These are phyloP conservation scores for Oegoconia quadripuncta DNA, from an alignment of 2,888 invertebrate species.

Conservation along the genomic window DNA sequence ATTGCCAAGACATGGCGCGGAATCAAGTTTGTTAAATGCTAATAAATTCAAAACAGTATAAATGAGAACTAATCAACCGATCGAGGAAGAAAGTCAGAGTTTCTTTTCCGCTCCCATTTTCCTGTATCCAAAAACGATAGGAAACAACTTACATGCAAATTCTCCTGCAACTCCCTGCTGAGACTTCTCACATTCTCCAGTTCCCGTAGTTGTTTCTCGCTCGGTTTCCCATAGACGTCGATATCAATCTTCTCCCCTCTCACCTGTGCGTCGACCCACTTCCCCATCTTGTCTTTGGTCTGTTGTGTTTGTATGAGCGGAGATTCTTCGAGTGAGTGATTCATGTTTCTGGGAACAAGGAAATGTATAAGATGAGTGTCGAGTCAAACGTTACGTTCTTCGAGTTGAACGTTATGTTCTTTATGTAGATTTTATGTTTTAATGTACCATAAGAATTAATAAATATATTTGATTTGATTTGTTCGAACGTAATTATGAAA, in stretches of 20 bases:
- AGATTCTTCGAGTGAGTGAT: slow-evolving; percentile 34
- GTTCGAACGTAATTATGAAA: no score
- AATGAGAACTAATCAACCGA: no score
- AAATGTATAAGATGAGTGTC: not conserved
- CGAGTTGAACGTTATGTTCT: no score
- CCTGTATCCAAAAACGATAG: not conserved
- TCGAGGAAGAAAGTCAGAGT: not conserved
- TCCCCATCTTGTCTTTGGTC: slow-evolving; percentile 48
- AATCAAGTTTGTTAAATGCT: no score
- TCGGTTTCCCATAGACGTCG: slow-evolving; percentile 62
- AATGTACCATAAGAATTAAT: no score
- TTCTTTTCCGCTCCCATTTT: not conserved
- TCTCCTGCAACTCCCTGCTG: slow-evolving; percentile 64
- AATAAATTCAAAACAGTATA: no score
- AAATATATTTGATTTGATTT: no score
- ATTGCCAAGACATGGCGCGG: no score
- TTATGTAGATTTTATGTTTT: no score
- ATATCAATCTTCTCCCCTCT: slow-evolving; percentile 45
- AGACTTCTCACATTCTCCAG: slow-evolving; percentile 58
- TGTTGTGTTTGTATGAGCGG: slow-evolving; percentile 35
- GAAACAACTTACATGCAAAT: slow-evolving; percentile 48
- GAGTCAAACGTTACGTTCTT: no score
- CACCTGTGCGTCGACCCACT: slow-evolving; percentile 51
- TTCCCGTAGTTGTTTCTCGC: slow-evolving; percentile 53
- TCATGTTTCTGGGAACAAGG: slow-evolving; percentile 43